Evolutionary conservation across 2,113 vertebrate genomes (phyloP).

Genomic region (Nibea coibor): DNA sequence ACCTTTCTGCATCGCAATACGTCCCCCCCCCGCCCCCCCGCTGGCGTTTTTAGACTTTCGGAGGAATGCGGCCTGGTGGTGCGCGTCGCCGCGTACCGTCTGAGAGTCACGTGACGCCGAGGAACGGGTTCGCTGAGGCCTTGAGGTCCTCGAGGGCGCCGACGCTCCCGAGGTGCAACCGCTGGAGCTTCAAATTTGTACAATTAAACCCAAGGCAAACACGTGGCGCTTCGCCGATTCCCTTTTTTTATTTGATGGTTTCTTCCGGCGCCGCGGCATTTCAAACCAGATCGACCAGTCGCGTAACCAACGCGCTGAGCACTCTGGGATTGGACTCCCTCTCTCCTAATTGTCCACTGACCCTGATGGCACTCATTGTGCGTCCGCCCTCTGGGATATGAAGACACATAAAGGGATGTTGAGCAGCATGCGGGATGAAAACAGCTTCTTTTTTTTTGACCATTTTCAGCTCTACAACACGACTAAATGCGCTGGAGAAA

Average conservation of each 20-base stretch:
- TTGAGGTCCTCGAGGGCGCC: neutral
- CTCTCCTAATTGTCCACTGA: neutral
- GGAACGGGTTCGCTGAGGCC: neutral
- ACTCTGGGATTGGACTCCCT: slow-evolving; percentile 29
- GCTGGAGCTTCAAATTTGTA: neutral
- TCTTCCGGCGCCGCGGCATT: no score
- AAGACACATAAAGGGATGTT: neutral
- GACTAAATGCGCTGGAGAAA: neutral
- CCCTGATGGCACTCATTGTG: slow-evolving; percentile 24
- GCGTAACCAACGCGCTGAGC: neutral
- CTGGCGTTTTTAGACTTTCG: neutral
- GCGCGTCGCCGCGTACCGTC: neutral
- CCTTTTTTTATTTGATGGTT: no score
- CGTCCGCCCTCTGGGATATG: slow-evolving; percentile 3
- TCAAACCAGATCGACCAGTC: no score
- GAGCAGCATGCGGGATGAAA: neutral
- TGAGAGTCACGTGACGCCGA: neutral
- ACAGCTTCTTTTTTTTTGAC: neutral
- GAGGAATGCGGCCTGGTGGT: neutral
- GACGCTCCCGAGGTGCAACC: neutral
- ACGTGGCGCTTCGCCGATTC: neutral
- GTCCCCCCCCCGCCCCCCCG: neutral
- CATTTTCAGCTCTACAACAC: neutral
- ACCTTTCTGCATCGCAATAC: slow-evolving; percentile 5
- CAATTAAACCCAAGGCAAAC: neutral